Base-by-base conservation (phyloP, 1,140 invertebrate genomes). In the Armadillidium nasatum region DNA sequence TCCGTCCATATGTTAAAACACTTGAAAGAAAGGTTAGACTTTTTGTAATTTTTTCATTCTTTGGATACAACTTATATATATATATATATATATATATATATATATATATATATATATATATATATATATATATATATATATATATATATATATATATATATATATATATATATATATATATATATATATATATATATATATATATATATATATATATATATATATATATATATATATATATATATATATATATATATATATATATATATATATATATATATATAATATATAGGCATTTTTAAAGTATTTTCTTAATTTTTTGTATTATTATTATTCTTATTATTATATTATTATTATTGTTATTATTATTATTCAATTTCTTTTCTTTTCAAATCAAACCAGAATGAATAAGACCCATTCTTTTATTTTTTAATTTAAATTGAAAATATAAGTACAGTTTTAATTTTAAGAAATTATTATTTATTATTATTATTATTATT, bases 61-160 rank as follows among this genome's bases (percentile, higher is more conserved):
- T 21, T 68, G 33, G 66, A 22, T 19, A 22, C 33, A 68, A 23
- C 19, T 68, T 4, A 68, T 9, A 68, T 68, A 23, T 23, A 22
- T 22, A 23, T 7, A 19, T 22, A 68, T 68, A 68, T 68, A 68
- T 68, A 22, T 68, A 22, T 68, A 68, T 21, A 68, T 68, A 15
- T 68, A 68, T 21, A 22, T 68, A 68, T 68, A 21, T 68, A 23
- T n/a, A 67, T 67, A 67, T 67, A n/a, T 67, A 67, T 22, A 67
- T 67, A 22, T 19, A 67, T 22, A 10, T 67, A 22, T n/a, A 67
- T 19, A 67, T 67, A 67, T 71, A 71, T 71, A 71, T 71, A 71
- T 33, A 33, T 71, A 71, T 71, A 71, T 71, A 71, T 71, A 71
- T 71, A 71, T 71, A 71, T 71, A 71, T 71, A 71, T 71, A 71